Evolutionary conservation across 2,888 invertebrate species (phyloP).

Genomic region (Drosophila quinaria): DNA sequence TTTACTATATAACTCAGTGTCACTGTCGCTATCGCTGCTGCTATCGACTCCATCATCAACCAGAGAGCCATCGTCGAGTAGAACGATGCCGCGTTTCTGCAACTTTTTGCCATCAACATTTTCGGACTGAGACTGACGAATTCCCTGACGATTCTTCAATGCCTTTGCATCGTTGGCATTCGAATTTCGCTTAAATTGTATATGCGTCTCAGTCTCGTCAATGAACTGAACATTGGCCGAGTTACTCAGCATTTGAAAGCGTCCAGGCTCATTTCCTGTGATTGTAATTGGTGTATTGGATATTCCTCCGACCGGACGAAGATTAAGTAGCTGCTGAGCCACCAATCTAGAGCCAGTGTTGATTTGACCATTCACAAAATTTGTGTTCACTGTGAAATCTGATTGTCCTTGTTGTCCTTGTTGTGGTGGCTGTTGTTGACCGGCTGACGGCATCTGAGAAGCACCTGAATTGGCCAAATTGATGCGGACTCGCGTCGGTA

Average conservation of each 20-base stretch:
- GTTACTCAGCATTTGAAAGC: conserved; percentile 83
- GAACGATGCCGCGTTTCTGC: conserved; percentile 89
- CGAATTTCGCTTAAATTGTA: conserved; percentile 78
- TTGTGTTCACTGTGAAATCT: conserved; percentile 84
- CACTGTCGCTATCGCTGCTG: conserved; percentile 86
- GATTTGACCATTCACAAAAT: conserved; percentile 89
- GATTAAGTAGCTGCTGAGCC: conserved; percentile 87
- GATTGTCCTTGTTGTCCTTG: conserved; percentile 83
- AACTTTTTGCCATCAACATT: conserved; percentile 69
- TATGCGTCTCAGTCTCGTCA: conserved; percentile 86
- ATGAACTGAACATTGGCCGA: conserved; percentile 89
- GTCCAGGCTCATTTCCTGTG: conserved; percentile 17
- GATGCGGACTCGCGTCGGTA: conserved; percentile 87
- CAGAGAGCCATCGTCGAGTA: conserved; percentile 89
- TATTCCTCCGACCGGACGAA: conserved; percentile 15
- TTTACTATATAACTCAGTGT: conserved; percentile 42
- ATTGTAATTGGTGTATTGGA: conserved; percentile 1
- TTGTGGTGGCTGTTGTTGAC: conserved; percentile 86
- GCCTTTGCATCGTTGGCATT: conserved; percentile 20
- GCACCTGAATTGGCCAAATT: conserved; percentile 86
- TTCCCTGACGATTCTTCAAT: background rate
- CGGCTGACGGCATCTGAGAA: conserved; percentile 2
- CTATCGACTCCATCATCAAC: conserved; percentile 88
- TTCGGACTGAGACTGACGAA: background rate
- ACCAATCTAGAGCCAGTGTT: conserved; percentile 87